Percentiles rank a stretch among this genome's conserved stretches.
Conservation (phyloP, 2,113 vertebrate species). For the Chitala chitala region DNA sequence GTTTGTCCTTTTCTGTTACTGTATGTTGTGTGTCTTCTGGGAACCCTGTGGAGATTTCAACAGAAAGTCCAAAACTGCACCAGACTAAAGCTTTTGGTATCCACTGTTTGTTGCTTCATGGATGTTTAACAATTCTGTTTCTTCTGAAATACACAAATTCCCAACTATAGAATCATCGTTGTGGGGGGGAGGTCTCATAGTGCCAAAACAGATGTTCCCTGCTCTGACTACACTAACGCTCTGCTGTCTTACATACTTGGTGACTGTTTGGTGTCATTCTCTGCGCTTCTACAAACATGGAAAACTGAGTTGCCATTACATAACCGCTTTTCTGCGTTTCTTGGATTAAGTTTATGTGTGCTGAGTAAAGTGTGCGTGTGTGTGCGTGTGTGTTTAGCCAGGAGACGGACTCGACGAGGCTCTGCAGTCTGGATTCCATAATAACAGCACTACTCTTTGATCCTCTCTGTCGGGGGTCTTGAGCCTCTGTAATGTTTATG, state of each 20-base stretch:
- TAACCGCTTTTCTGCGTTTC: background rate
- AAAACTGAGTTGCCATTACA: background rate
- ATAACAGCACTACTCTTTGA: no score
- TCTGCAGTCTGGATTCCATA: no score
- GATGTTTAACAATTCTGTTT: conserved; percentile 39
- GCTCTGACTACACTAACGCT: conserved; percentile 3
- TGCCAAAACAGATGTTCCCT: conserved; percentile 32
- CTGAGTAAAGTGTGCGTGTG: no score
- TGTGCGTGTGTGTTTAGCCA: no score
- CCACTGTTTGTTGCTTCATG: conserved; percentile 25
- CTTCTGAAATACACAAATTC: conserved; percentile 43
- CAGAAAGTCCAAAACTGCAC: no score
- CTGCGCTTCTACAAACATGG: conserved; percentile 10
- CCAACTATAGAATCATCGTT: conserved; percentile 42
- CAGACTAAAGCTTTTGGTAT: no score
- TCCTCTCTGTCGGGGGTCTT: no score
- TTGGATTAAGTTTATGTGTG: no score
- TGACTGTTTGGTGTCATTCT: background rate
- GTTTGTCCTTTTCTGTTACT: no score
- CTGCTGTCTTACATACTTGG: conserved; percentile 14
- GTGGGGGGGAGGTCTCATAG: conserved; percentile 26
- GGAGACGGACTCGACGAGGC: no score
- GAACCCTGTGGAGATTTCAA: no score
- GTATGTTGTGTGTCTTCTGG: no score
- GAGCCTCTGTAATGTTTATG: background rate